Percentiles rank a stretch among this genome's conserved stretches.
phyloP scores from a whole-genome alignment of 2,113 vertebrate species.

The Lophochroa leadbeateri region DNA sequence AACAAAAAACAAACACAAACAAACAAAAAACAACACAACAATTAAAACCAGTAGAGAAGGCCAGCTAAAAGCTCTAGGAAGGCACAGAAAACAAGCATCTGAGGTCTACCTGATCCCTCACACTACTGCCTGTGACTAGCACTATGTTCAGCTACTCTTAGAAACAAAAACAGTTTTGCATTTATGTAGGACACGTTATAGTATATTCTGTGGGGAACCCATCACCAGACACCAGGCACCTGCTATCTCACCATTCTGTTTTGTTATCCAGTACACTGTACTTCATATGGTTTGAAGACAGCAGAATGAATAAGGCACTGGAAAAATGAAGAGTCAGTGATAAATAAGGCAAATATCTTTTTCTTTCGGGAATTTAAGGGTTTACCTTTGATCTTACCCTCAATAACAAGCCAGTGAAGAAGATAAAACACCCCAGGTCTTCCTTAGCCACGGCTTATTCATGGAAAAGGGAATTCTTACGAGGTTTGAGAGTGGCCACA shows the following conservation, averaged over 20 bases:
- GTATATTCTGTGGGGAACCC: neutral
- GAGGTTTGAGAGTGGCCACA: neutral
- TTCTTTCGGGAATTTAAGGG: neutral
- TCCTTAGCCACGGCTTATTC: neutral
- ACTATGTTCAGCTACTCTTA: neutral
- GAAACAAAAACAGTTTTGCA: neutral
- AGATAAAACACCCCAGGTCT: neutral
- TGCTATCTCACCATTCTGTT: neutral
- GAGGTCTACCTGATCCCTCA: neutral
- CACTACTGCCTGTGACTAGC: neutral
- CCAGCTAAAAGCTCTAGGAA: neutral
- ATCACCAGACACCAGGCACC: neutral
- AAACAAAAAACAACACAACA: neutral
- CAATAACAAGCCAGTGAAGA: neutral
- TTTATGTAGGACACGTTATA: rapidly evolving
- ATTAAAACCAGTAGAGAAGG: neutral
- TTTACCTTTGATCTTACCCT: neutral
- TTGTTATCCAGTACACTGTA: neutral
- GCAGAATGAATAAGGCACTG: neutral
- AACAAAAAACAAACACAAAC: neutral
- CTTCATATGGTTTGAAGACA: neutral
- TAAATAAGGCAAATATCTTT: neutral
- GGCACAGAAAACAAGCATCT: neutral
- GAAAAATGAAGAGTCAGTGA: neutral
- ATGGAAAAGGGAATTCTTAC: neutral